These are phyloP conservation scores for Leptinotarsa peninsularis DNA, from an alignment of 2,888 invertebrate genomes.

Conservation along the genomic window DNA sequence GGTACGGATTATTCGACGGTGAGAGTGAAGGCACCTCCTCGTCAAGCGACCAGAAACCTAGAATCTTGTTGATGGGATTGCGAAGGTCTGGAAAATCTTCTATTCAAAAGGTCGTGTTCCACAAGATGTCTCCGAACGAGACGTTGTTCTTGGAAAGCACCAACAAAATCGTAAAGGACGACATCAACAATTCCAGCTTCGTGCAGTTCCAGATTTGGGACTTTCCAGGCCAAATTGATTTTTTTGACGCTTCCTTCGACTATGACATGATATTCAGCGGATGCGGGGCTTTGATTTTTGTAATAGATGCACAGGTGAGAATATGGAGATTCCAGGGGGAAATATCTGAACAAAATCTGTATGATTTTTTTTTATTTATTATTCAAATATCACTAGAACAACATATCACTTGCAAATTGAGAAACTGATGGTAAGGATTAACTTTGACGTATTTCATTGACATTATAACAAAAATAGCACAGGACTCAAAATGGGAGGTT, in stretches of 20 bases:
- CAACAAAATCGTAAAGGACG: conserved; percentile 98
- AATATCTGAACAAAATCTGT: no score
- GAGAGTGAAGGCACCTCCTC: conserved; percentile 77
- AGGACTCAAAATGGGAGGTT: no score
- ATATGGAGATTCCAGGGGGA: neutral
- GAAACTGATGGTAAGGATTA: no score
- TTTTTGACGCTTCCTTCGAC: conserved; percentile 96
- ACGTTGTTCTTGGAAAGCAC: conserved; percentile 98
- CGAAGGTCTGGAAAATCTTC: conserved; percentile 98
- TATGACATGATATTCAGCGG: conserved; percentile 96
- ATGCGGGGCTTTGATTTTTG: conserved; percentile 97
- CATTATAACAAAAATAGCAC: no score
- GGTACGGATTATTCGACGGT: conserved; percentile 89
- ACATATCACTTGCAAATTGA: no score
- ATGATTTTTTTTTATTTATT: no score
- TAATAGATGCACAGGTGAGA: conserved; percentile 93
- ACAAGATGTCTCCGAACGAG: conserved; percentile 99
- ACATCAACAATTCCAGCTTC: conserved; percentile 96
- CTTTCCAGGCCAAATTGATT: conserved; percentile 98
- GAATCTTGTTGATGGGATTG: conserved; percentile 94
- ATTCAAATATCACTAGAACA: no score
- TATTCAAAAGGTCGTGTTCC: conserved; percentile 99
- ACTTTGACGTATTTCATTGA: no score
- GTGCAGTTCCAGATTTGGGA: conserved; percentile 99
- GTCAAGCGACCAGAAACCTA: conserved; percentile 86